These are phyloP conservation scores for Peucedramus taeniatus DNA, from an alignment of 2,113 vertebrate species.

Conservation along the genomic window DNA sequence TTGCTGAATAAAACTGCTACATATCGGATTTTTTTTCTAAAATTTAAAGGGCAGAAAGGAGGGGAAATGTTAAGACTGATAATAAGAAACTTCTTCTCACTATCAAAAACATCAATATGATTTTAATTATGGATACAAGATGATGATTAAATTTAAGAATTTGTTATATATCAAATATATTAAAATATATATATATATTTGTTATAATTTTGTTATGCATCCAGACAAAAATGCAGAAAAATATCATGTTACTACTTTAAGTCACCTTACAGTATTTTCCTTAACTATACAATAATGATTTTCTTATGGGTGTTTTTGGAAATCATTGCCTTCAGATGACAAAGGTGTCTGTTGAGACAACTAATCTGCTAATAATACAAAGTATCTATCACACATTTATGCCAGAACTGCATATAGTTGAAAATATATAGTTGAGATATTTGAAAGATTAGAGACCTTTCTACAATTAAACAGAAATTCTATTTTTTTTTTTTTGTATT, in stretches of 20 bases:
- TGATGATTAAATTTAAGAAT: not conserved
- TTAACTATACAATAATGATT: not conserved
- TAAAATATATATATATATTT: no score
- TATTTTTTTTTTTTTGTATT: not conserved
- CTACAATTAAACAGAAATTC: not conserved
- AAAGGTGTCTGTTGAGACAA: not conserved
- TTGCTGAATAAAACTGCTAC: not conserved
- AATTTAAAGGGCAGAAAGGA: not conserved
- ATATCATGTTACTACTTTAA: not conserved
- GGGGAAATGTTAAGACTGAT: not conserved
- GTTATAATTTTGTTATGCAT: not conserved
- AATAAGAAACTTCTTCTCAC: not conserved
- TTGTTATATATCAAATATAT: not conserved
- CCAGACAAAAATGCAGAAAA: not conserved
- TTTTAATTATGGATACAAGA: not conserved
- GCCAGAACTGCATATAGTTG: not conserved
- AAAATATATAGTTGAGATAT: not conserved
- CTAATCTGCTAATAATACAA: not conserved
- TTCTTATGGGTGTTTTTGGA: not conserved
- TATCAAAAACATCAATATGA: not conserved
- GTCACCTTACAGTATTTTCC: not conserved
- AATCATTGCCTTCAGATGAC: not conserved
- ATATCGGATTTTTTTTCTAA: not conserved
- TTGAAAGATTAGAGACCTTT: not conserved
- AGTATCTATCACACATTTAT: not conserved